Conservation (phyloP, 2,888 invertebrate genomes). For the Anagyrus pseudococci region DNA sequence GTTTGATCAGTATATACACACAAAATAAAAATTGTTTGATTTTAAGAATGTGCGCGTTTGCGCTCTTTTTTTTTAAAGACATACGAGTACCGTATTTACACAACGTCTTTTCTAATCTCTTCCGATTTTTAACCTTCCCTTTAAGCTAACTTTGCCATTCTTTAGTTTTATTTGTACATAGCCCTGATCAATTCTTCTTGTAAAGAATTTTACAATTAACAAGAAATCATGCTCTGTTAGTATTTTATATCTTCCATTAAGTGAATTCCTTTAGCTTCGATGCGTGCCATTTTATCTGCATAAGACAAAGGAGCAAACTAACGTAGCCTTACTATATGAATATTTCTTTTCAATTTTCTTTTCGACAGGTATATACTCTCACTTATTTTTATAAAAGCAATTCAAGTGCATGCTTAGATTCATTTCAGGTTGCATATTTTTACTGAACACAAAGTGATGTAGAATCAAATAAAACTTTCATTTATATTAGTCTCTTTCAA, state of each 20-base stretch:
- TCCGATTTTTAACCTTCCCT: slow-evolving; percentile 5
- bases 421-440: background rate
- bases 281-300: background rate
- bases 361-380: background rate
- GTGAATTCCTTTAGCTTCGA: background rate
- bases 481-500: no score
- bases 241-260: background rate
- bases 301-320: background rate
- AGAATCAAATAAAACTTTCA: no score
- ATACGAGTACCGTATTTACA: slow-evolving; percentile 34
- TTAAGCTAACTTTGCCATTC: no score
- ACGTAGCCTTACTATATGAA: background rate
- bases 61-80: slow-evolving; percentile 15
- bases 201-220: no score
- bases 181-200: background rate
- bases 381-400: background rate
- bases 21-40: slow-evolving; percentile 33
- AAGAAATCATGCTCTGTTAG: no score
- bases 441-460: background rate
- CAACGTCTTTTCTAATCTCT: slow-evolving; percentile 1
- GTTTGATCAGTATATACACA: slow-evolving; percentile 32
- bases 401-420: background rate
- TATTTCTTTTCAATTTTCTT: background rate
- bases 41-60: slow-evolving; percentile 7
- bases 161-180: slow-evolving; percentile 7